A percentile compares a stretch with the other conserved stretches of the same genome.
These are phyloP conservation scores for Dryobates pubescens DNA, from an alignment of 2,797 vertebrate species.

Conservation along the genomic window DNA sequence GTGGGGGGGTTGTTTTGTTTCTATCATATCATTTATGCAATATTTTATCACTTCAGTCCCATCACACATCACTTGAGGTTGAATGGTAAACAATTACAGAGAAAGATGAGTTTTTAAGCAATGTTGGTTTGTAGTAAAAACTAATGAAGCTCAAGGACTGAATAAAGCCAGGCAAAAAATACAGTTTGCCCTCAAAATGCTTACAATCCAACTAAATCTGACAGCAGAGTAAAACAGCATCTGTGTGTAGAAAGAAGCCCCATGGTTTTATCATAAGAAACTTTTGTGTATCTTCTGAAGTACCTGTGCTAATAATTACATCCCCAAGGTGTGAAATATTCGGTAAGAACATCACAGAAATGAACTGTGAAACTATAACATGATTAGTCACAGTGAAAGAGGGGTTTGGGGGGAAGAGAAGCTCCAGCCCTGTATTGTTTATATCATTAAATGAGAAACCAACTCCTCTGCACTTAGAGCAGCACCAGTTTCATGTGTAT, in stretches of 20 bases:
- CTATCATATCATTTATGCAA: background rate
- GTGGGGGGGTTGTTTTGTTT: background rate
- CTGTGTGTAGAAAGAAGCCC: background rate
- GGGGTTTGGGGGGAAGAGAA: background rate
- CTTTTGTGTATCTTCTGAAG: background rate
- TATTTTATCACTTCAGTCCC: background rate
- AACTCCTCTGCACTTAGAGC: background rate
- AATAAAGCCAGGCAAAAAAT: background rate
- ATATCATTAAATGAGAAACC: background rate
- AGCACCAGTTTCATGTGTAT: background rate
- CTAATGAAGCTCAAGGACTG: background rate
- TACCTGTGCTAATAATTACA: background rate
- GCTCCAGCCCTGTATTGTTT: background rate
- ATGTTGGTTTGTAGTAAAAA: background rate
- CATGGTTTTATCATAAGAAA: background rate
- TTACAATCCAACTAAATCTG: background rate
- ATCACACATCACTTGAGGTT: background rate
- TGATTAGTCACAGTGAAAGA: background rate
- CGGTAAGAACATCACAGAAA: background rate
- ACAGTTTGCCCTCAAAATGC: background rate
- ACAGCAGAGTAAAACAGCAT: background rate
- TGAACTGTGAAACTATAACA: background rate
- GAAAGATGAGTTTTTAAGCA: background rate
- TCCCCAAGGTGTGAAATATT: background rate
- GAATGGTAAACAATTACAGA: background rate